phyloP scores from a whole-genome alignment of 2,797 vertebrate genomes.

The Lerista edwardsae region DNA sequence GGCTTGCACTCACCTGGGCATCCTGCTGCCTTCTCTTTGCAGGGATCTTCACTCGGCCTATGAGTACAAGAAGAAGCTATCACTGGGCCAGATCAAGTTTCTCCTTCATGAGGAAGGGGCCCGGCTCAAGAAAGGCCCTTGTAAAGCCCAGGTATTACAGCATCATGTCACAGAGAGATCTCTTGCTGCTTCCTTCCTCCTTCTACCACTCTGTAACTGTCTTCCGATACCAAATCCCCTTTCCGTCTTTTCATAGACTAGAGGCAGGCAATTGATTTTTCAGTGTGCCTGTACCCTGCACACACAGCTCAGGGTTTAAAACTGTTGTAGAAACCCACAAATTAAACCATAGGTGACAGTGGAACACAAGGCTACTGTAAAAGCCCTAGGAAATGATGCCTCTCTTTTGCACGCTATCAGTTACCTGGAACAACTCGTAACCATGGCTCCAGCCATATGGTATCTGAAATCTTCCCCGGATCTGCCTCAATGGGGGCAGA shows the following conservation, averaged over 20 bases:
- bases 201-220: neutral
- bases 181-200: neutral
- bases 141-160: slow-evolving; percentile 64
- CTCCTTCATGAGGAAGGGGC: neutral
- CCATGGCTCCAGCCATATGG: neutral
- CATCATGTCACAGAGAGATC: neutral
- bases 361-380: neutral
- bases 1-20: neutral
- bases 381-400: too few species aligned
- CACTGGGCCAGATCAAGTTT: neutral
- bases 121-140: slow-evolving; percentile 30
- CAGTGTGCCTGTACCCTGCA: neutral
- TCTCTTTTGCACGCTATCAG: neutral
- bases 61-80: neutral
- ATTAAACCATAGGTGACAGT: neutral
- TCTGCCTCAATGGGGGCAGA: neutral
- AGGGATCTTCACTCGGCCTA: slow-evolving; percentile 28
- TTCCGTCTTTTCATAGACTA: neutral
- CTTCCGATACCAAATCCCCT: neutral
- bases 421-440: too few species aligned
- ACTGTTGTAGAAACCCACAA: neutral
- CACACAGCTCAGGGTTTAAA: neutral
- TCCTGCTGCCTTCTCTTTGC: slow-evolving; percentile 1
- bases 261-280: neutral
- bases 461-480: neutral